Evolutionary conservation across 2,888 invertebrate genomes (phyloP).

Genomic region (Macroteleia sp.): DNA sequence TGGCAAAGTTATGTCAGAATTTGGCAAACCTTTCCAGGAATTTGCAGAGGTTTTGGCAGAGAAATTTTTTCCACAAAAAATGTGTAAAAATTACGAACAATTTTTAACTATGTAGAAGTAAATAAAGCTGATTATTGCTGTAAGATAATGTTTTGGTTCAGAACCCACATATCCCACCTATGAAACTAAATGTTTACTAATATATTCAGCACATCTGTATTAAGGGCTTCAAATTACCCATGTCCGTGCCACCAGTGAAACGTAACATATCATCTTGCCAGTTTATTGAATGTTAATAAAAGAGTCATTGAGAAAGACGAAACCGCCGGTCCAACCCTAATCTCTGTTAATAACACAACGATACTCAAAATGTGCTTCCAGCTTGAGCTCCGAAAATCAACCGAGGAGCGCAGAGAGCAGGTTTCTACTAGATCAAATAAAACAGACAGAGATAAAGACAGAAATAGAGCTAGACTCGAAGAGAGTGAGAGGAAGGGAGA

Average conservation of each 20-base stretch:
- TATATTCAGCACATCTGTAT: constrained; percentile 19
- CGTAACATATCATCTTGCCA: constrained; percentile 32
- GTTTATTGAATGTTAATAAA: constrained; percentile 55
- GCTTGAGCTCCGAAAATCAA: constrained; percentile 39
- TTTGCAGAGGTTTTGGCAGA: no score
- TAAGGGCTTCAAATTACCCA: constrained; percentile 10
- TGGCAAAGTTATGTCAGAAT: no score
- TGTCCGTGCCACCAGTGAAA: not conserved
- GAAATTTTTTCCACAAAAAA: no score
- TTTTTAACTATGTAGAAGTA: no score
- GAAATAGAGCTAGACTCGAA: no score
- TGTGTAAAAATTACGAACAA: no score
- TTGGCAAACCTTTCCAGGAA: no score
- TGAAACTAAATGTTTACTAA: constrained; percentile 1
- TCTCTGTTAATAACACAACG: constrained; percentile 45
- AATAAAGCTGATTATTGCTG: not conserved
- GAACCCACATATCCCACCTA: constrained; percentile 1
- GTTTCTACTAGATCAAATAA: constrained; percentile 48
- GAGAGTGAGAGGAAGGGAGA: no score
- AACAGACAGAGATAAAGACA: constrained; percentile 25
- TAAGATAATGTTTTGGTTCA: no score
- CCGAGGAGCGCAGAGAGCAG: constrained; percentile 30
- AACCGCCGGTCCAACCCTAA: constrained; percentile 39
- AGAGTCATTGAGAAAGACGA: constrained; percentile 46
- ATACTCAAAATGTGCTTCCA: constrained; percentile 51